Evolutionary conservation across 2,113 vertebrate genomes (phyloP), one percentile per base, ranked within the genome.

Genomic region (Antechinus stuartii): DNA sequence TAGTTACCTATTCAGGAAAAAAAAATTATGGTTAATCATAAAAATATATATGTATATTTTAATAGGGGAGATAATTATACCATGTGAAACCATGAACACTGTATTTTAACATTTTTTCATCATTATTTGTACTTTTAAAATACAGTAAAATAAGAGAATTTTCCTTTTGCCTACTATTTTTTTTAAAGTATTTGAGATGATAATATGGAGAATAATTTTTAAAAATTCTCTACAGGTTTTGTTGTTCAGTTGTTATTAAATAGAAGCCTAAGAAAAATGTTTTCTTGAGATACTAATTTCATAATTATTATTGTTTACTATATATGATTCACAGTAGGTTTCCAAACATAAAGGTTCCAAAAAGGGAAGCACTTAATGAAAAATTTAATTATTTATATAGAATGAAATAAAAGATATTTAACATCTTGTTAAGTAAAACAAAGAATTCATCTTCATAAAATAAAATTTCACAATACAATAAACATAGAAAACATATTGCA

Each of bases 171-270:
- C 95, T 96, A 61, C 10, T 90, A 93, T 90, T 96, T 97, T 93
- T 89, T 93, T 94, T n/a, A 96, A 96, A 54, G 57, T 94, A 42
- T 90, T 97, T 96, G 91, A 93, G 90, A 92, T 95, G 93, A 90
- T 95, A 92, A 92, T 76, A 56, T 68, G n/a, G 93, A 97, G 56
- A 98, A 96, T 4, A 93, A 84, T 49, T 49, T 49, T 25, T 25
- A 26, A 96, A 96, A 91, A 50, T 54, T 97, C 89, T 95, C 94
- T 90, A 95, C 50, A 94, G 92, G 93, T 52, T 97, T 96, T 95
- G 90, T 95, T 94, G 95, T 96, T 96, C 46, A 12, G 61, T 95
- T 53, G 90, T 97, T 97, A 96, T 96, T 97, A 96, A 96, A 95
- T 91, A 95, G 47, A 96, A 91, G 89, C 46, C 90, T 22, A 91